Base-by-base conservation (phyloP, 2,797 vertebrate species). In the Galaxias olidus region DNA sequence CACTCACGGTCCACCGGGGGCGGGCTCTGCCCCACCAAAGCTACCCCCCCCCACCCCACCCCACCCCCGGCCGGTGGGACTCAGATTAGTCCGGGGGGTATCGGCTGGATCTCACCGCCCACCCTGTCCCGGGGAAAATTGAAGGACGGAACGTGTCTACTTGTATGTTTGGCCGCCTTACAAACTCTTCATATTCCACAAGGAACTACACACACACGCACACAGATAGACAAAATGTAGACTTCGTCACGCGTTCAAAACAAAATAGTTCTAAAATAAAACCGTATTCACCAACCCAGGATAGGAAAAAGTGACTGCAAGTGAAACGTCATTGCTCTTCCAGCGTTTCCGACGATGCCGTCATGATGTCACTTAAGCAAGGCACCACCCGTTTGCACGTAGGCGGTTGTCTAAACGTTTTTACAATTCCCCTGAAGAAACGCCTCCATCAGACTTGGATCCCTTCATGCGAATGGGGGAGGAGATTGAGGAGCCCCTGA, bases 251-350 rank as follows among this genome's bases (percentile, higher is more conserved):
- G 2, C 30, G 30, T 30, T 2, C 30, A 30, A 30, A 30, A 30
- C 30, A 30, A 30, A 30, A 30, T 3, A 62, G 61, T 62, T 0
- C 17, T 13, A 2, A 12, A 12, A 50, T 0, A 64, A 66, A 66
- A 59, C 55, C 1, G 8, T 57, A 40, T 49, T 18, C 65, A 78
- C 73, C 74, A 69, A 85, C 76, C 77, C 71, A 80, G 74, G 65
- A 80, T 65, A 76, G 76, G 78, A 82, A 78, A 69, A 53, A 84
- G 52, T 59, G 72, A 72, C 60, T 80, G 70, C 60, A 73, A 65
- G 47, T 65, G 63, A 54, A 20, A 78, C 46, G 77, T 69, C 78
- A 84, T 84, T 44, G 69, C 49, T 57, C 58, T 59, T 80, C 67
- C 30, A 30, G 30, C 6, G 30, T 30, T 30, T 30, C 30, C 30